Evolutionary conservation across 2,888 invertebrate genomes (phyloP).

Genomic region (Thyatira batis): DNA sequence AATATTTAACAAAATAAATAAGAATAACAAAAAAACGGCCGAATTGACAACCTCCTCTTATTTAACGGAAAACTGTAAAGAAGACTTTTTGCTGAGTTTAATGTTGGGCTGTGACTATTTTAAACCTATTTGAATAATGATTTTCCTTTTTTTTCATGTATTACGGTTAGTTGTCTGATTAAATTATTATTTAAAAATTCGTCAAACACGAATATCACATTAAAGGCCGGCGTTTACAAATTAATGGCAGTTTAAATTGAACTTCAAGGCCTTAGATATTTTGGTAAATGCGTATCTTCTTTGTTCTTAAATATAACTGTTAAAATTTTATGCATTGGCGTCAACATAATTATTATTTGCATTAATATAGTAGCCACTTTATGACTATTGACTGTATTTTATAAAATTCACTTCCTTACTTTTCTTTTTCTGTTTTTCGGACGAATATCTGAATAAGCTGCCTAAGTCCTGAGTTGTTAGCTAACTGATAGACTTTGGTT

Average conservation of each 20-base stretch:
- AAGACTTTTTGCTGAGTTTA: too few relatives aligned
- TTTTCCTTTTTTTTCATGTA: not conserved
- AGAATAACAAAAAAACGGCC: too few relatives aligned
- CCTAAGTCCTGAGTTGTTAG: too few relatives aligned
- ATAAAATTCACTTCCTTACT: not conserved
- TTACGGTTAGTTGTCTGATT: not conserved
- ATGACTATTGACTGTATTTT: slow-evolving; percentile 3
- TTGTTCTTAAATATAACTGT: slow-evolving; percentile 12
- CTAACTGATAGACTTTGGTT: too few relatives aligned
- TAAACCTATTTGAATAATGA: too few relatives aligned
- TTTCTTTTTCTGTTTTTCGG: not conserved
- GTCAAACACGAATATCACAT: not conserved
- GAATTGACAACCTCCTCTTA: too few relatives aligned
- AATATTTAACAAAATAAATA: too few relatives aligned
- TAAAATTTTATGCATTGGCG: slow-evolving; percentile 23
- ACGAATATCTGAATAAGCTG: too few relatives aligned
- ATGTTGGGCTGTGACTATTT: too few relatives aligned
- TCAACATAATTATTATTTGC: slow-evolving; percentile 14
- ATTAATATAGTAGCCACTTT: slow-evolving; percentile 18
- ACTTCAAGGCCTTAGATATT: not conserved
- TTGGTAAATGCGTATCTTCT: not conserved
- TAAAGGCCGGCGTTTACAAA: not conserved
- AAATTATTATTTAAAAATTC: not conserved
- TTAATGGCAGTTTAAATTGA: not conserved
- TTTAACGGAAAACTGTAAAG: too few relatives aligned